Evolutionary conservation across 1,140 invertebrate genomes (phyloP), one percentile per base, ranked within the genome.

Genomic region (Drosophila sp.): DNA sequence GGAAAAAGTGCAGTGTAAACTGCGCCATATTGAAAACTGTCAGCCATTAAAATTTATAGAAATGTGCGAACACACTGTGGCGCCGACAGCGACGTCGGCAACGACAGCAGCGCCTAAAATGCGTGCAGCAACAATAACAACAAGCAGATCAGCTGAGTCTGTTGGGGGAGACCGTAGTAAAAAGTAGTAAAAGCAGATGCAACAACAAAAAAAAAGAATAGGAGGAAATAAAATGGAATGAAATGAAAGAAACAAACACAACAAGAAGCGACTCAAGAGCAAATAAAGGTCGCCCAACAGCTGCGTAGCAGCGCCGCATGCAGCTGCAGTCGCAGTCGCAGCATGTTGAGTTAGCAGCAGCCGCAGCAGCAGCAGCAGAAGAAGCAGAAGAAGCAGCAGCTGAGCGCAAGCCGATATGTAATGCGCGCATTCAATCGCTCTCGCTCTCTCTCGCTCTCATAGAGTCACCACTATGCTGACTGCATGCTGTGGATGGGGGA

Each of bases 221-320:
- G n/a, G n/a, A n/a, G n/a, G n/a, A n/a, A n/a, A n/a, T n/a, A n/a
- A n/a, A n/a, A n/a, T n/a, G n/a, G n/a, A 29, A 61, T 57, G 21
- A 46, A 13, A 57, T 40, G 50, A 14, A 64, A 45, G 16, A 61
- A 48, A 61, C 27, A 61, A 43, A 34, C 27, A 40, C 25, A 50
- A 25, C 27, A 36, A 46, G 16, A 67, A 14, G 16, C 50, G 69
- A 41, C 72, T 84, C 80, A 84, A 83, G 76, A 84, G 80, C 80
- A 83, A 83, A 76, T 84, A 83, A 84, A 83, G 80, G 80, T 83
- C 78, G 77, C 65, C 65, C 56, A 45, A 70, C 65, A 70, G 57
- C 72, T 74, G 72, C 72, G 65, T 69, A 74, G 58, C 65, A 41
- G 72, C 72, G 41, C 56, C 57, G 62, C 77, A n/a, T 59, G 59